phyloP scores from a whole-genome alignment of 1,140 invertebrate species.

The Hycleus phaleratus region DNA sequence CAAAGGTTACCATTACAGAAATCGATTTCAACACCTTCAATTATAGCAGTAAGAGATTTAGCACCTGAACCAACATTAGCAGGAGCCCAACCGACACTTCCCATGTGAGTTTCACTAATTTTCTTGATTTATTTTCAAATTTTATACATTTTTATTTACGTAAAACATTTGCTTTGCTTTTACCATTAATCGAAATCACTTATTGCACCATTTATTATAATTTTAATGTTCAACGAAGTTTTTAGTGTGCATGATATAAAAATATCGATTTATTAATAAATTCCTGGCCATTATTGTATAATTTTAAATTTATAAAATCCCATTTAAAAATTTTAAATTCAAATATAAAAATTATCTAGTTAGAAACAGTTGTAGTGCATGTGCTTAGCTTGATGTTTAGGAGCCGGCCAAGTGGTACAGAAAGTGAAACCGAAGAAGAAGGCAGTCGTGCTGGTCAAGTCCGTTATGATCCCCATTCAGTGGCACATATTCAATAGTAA shows the following conservation, averaged over 20 bases:
- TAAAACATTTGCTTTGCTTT: background rate
- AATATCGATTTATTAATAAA: background rate
- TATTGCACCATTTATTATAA: no score
- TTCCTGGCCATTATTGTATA: no score
- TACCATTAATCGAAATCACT: background rate
- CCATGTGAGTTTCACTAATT: constrained; percentile 39
- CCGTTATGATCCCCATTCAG: constrained; percentile 36
- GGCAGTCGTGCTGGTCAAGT: constrained; percentile 33
- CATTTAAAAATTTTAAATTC: background rate
- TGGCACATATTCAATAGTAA: constrained; percentile 45
- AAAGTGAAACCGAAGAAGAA: constrained; percentile 49
- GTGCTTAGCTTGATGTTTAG: constrained; percentile 43
- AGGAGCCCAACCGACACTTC: constrained; percentile 42
- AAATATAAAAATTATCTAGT: constrained; percentile 5
- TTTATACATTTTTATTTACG: no score
- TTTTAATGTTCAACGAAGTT: background rate
- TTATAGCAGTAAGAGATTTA: constrained; percentile 58
- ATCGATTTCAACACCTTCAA: constrained; percentile 83
- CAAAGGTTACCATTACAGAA: constrained; percentile 77
- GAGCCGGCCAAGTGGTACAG: constrained; percentile 43
- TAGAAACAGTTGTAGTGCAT: constrained; percentile 36
- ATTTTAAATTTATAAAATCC: no score
- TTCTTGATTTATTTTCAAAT: no score
- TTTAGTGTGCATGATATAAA: background rate
- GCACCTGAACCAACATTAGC: constrained; percentile 34